Base-by-base conservation (phyloP, 2,113 vertebrate genomes). In the Colius striatus region DNA sequence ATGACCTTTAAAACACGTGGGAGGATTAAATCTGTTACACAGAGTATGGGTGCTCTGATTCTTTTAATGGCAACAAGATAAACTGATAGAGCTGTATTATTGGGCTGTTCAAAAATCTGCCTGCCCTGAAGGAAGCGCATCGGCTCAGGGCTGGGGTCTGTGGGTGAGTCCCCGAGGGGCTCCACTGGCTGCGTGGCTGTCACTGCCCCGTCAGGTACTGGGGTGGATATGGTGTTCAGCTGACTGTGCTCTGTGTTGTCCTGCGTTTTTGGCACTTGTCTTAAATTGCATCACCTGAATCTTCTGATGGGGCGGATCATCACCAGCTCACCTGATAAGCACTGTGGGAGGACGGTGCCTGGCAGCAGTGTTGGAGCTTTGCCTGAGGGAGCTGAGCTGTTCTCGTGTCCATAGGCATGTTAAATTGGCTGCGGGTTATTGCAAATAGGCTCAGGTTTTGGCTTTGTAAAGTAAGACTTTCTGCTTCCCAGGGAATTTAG, bases 321-420 rank as follows among this genome's bases (percentile, higher is more conserved):
- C 90, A 45, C 2, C 1, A 41, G 16, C 18, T 26, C 14, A 19
- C 21, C 11, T 16, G 5, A 26, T 11, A 5, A 3, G 7, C 11
- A 0, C 10, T 1, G 6, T 7, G 34, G 43, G 38, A 71, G 23
- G 47, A 7, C 4, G 26, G 55, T 53, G 54, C 53, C 50, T 4
- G 7, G 61, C 38, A 6, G 30, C 34, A 20, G 48, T 1, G 7
- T 1, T 30, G 80, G n/a, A 62, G 66, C 74, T 74, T 62, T 58
- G 27, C 70, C 57, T 8, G 55, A 8, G 10, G n/a, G 32, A 45
- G 26, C 11, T 0, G 15, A 66, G 57, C 36, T 3, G 3, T 15
- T 61, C 47, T 43, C 2, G 0, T 17, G 3, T 53, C 36, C 0
- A 1, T 21, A 13, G 0, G 1, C 2, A 2, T 27, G 43, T 36